Evolutionary conservation across 2,113 vertebrate species (phyloP).

Genomic region (Triplophysa dalaica): DNA sequence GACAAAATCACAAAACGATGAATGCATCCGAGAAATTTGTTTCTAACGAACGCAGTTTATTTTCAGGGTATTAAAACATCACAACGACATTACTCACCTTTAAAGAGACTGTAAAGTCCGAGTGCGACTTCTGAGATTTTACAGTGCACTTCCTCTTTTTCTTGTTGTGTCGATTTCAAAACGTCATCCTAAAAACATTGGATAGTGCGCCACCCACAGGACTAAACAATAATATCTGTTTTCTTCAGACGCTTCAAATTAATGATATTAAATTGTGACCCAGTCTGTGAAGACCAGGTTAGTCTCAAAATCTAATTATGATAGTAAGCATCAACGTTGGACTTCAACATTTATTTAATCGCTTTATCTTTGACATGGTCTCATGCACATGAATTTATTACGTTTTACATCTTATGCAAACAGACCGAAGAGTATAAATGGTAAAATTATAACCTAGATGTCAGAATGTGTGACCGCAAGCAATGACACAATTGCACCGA

Average conservation of each 20-base stretch:
- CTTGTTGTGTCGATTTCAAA: too few relatives aligned
- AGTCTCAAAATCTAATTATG: too few relatives aligned
- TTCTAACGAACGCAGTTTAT: not conserved
- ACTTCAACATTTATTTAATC: too few relatives aligned
- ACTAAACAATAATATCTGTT: not conserved
- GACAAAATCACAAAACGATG: not conserved
- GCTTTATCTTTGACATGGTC: too few relatives aligned
- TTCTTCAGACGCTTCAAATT: not conserved
- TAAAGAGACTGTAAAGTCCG: too few relatives aligned
- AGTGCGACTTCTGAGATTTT: not conserved
- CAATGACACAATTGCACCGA: conserved; percentile 27
- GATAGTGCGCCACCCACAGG: not conserved
- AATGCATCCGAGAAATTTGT: not conserved
- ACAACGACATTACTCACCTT: not conserved
- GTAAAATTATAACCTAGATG: not conserved
- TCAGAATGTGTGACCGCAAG: conserved; percentile 18
- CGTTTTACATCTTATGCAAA: not conserved
- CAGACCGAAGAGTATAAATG: not conserved
- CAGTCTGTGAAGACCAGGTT: too few relatives aligned
- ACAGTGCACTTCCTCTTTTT: not conserved
- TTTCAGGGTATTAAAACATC: not conserved
- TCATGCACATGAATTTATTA: not conserved
- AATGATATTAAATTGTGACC: not conserved
- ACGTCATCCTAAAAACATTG: too few relatives aligned
- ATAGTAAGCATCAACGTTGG: too few relatives aligned